Evolutionary conservation across 2,888 invertebrate species (phyloP), one percentile per base, ranked within the genome.

Genomic region (Thecophora atra): DNA sequence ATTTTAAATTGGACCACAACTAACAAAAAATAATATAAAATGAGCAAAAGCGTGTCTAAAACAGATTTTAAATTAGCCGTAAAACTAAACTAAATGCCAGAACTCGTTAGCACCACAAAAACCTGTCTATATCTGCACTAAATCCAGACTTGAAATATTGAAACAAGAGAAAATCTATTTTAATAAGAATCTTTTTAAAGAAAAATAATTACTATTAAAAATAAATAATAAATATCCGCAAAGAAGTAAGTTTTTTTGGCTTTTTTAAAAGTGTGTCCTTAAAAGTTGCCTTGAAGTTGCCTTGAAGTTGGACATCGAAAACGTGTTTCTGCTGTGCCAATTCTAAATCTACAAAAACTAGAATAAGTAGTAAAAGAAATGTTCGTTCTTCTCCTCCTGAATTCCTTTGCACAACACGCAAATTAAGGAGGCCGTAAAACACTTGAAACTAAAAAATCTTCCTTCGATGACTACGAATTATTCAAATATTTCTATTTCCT

Each of bases 301-400:
- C 44, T 44, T 13, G 44, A 44, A 52, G 30, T 28, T 11, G n/a
- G 24, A 42, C 37, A 21, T 63, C n/a, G 15, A 63, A 42, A 67
- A 37, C 58, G 58, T 44, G 68, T 44, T 51, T 69, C 56, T 47
- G 13, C 26, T 64, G 64, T 64, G 64, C 64, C 64, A 64, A 47
- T 64, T 47, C 28, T 47, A 17, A 2, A 44, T 44, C 44, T 44
- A 13, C 44, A 44, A 13, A 44, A 11, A 44, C 44, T 44, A n/a
- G n/a, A n/a, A n/a, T n/a, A n/a, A n/a, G n/a, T n/a, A n/a, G n/a
- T n/a, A n/a, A n/a, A n/a, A n/a, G n/a, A n/a, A n/a, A n/a, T n/a
- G n/a, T n/a, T 37, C 11, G 37, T 8, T 37, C 1, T 47, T 47
- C 17, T 47, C 17, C 17, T 47, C 17, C 1, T 47, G n/a, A 47